Base-by-base conservation (phyloP, 2,113 vertebrate genomes). In the Daboia siamensis region DNA sequence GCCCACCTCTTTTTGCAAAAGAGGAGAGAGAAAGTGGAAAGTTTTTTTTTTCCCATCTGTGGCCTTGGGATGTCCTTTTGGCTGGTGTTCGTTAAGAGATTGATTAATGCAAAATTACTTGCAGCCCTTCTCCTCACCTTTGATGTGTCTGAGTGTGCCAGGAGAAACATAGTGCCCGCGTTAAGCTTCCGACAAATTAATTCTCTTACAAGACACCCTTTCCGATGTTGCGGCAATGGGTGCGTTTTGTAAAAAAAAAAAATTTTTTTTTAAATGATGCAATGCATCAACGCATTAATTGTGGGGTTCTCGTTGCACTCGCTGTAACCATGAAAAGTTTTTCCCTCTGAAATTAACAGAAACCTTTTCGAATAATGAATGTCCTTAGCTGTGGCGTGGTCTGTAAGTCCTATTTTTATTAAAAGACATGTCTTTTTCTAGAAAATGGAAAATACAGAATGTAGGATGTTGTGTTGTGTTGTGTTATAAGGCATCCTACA, bases 111-210 rank as follows among this genome's bases (percentile, higher is more conserved):
- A 64, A 87, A 64, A 91, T 88, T 52, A 55, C 86, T 91, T 6
- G 29, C n/a, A 91, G 91, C 54, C 88, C 64, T 33, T 46, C 39
- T 4, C 64, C 33, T 39, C 74, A 29, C 44, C 52, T 87, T 20
- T 23, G 85, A 29, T 20, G 7, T n/a, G 39, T 10, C 21, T 21
- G n/a, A 2, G 9, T 26, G 33, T 48, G 87, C 33, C 5, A 12
- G 6, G 13, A 90, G 94, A 87, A 92, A 92, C 90, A 94, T 92
- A 12, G 90, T 59, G 88, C 92, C 96, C 57, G 20, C 95, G 93
- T 95, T 95, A 96, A 96, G 95, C 94, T 44, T 93, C 96, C 96
- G 93, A 94, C 88, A 96, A 95, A 97, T 96, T 95, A 96, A 96
- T 94, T 96, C 93, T 94, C 93, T 86, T n/a, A 59, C 88, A 54